Evolutionary conservation across 2,888 invertebrate species (phyloP), one percentile per base, ranked within the genome.

Genomic region (Leucozona laternaria): DNA sequence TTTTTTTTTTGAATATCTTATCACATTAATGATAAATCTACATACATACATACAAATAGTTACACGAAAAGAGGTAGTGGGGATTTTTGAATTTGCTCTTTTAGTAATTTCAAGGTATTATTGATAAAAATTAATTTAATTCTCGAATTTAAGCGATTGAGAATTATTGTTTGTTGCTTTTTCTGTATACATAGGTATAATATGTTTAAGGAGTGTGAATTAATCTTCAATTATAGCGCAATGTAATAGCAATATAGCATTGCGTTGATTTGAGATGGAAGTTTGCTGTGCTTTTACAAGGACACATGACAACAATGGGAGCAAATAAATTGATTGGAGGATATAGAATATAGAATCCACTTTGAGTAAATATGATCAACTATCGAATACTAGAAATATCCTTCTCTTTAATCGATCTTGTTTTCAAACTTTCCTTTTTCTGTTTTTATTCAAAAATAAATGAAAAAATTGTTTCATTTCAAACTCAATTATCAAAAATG

Each of bases 71-170:
- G 31, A 10, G 20, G 13, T 22, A 15, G 37, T 60, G 60, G 57
- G 28, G 28, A 34, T 60, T 25, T 31, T 6, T n/a, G 60, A 43
- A 17, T 64, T 60, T 40, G 22, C 5, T 34, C 28, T 53, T 34
- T 66, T 53, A 68, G 48, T 76, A 28, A 75, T 64, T 60, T 77
- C 81, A 85, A 80, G 85, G 81, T 72, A 62, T 77, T 64, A 81
- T 81, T 81, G 77, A 81, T 77, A 85, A 81, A 80, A 85, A 77
- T 81, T 62, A 72, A 77, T 84, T 84, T 7, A 57, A 48, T 57
- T 75, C 70, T 76, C 53, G 53, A 79, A 83, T 79, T 45, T 15
- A 31, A 62, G 15, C 66, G 58, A 55, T 75, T 79, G 48, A 53
- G 20, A 64, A 40, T 60, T 77, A 78, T 43, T 57, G 17, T 4